These are phyloP conservation scores for Plumapathes pennacea DNA, from an alignment of 92 coral and sea anemone species.

Conservation along the genomic window DNA sequence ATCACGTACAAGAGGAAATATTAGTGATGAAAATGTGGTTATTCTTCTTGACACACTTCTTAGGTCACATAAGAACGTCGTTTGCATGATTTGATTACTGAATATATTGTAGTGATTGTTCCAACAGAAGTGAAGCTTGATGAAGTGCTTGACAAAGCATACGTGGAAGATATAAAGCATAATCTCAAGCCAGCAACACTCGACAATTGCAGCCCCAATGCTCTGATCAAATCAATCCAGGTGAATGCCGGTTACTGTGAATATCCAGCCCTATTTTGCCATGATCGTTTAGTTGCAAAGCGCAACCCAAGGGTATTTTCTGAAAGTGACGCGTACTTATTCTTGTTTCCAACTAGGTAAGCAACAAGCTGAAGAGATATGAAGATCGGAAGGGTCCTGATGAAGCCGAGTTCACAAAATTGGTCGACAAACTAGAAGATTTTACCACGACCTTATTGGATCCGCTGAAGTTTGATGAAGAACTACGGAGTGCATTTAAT, in stretches of 20 bases:
- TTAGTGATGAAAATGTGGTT: too few relatives aligned
- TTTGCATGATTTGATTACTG: too few relatives aligned
- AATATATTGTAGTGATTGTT: too few relatives aligned
- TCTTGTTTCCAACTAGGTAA: constrained; percentile 28
- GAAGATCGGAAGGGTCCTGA: constrained; percentile 6
- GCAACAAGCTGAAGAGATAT: constrained; percentile 4
- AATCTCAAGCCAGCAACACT: constrained; percentile 6
- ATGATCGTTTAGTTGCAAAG: too few relatives aligned
- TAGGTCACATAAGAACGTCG: too few relatives aligned
- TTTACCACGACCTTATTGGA: constrained; percentile 8
- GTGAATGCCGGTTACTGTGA: neutral
- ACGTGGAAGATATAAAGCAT: constrained; percentile 12
- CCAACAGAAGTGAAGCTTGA: constrained; percentile 15
- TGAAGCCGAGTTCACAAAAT: constrained; percentile 4
- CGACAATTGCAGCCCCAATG: constrained; percentile 19
- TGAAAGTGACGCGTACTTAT: too few relatives aligned
- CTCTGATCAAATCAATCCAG: constrained; percentile 19
- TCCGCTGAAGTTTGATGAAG: constrained; percentile 18
- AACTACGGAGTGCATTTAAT: constrained; percentile 6
- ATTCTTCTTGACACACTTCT: too few relatives aligned
- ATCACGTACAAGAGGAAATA: too few relatives aligned
- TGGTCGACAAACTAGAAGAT: constrained; percentile 15
- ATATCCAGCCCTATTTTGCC: neutral
- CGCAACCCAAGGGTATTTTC: too few relatives aligned
- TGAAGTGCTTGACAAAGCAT: constrained; percentile 5